These are phyloP conservation scores for Microcebus griseorufus DNA, from an alignment of 2,113 vertebrate genomes.

Conservation along the genomic window DNA sequence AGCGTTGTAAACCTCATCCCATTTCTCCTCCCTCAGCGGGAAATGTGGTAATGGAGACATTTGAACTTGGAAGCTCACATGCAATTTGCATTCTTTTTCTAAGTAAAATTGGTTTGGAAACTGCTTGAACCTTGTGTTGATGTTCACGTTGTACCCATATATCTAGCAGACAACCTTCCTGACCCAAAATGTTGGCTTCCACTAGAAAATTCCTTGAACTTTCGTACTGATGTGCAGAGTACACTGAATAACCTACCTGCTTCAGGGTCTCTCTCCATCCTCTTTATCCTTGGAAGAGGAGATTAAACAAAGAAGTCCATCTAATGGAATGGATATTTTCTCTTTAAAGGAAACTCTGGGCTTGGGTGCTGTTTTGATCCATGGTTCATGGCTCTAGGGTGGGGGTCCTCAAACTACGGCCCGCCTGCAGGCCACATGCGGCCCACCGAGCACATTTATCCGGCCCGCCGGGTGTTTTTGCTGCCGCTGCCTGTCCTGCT, in stretches of 20 bases:
- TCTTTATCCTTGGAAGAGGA: background rate
- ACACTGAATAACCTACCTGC: background rate
- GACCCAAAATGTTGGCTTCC: conserved; percentile 2
- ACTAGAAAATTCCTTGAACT: background rate
- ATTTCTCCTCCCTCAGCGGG: background rate
- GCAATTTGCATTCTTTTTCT: conserved; percentile 15
- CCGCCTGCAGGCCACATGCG: too few species aligned
- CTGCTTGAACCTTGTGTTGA: conserved; percentile 8
- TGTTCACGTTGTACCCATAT: background rate
- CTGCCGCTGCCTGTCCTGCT: too few species aligned
- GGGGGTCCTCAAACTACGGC: too few species aligned
- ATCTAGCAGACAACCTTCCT: background rate
- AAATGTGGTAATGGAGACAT: background rate
- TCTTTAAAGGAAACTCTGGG: background rate
- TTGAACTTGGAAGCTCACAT: background rate
- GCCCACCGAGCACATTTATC: too few species aligned
- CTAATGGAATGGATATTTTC: background rate
- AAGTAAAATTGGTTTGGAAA: background rate
- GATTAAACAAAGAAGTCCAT: background rate
- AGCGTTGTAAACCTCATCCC: background rate
- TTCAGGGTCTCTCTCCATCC: background rate
- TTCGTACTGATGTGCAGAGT: background rate
- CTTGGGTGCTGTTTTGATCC: background rate
- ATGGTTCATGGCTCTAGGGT: background rate
- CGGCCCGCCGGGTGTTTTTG: too few species aligned